Base-by-base conservation (phyloP, 2,888 invertebrate genomes). In the Heteropelma amictum region DNA sequence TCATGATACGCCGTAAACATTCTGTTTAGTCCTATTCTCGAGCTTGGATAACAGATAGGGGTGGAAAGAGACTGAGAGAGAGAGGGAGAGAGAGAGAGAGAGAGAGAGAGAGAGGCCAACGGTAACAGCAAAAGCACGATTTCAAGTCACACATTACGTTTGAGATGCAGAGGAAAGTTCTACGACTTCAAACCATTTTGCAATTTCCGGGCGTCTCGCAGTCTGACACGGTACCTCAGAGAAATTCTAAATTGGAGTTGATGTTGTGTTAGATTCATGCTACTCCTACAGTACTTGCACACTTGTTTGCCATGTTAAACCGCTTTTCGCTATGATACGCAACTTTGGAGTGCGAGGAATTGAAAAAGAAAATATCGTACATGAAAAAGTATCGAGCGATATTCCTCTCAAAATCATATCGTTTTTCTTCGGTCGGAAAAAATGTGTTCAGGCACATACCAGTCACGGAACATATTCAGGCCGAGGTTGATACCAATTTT, bases 1-100 rank as follows among this genome's bases (percentile, higher is more conserved):
- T 58, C 60, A 69, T 64, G 72, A 69, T 60, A 58, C 64, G 65
- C 76, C 60, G 65, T 72, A 76, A 72, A 76, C 72, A 76, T 72
- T 69, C 68, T 72, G 67, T 72, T 76, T 72, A 60, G 72, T 49
- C 47, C 42, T 10, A 21, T 68, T 17, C 23, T 30, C 33, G 33
- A 10, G 33, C 33, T n/a, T 8, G 8, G 8, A 33, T 8, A 10
- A 33, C 33, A 33, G 33, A 33, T 3, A 33, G n/a, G 33, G 8
- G 33, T 0, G 3, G 6, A 33, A 33, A 33, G 33, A 33, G n/a
- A 33, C 33, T 30, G 38, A 54, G 67, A 23, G 35, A 45, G 61
- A 23, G 30, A 21, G 30, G 21, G 40, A 56, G 17, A 12, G 47
- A 3, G 61, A 56, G 42, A 64, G 45, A 19, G 17, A 23, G 67